Conservation (phyloP, 2,888 invertebrate species). For the Lithodes maja region DNA sequence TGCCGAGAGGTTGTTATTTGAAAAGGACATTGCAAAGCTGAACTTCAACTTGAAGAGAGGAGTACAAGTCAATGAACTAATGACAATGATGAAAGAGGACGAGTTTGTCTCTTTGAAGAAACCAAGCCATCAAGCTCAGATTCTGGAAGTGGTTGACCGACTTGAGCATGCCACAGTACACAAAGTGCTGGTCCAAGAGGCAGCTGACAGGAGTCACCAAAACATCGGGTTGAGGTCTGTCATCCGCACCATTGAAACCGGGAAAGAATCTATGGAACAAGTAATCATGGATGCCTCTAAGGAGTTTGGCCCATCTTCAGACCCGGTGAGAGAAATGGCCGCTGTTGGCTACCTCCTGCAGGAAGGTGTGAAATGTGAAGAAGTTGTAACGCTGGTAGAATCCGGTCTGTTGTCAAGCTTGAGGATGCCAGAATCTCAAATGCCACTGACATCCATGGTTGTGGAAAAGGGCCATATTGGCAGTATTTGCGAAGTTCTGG, state of each 20-base stretch:
- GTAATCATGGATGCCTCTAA: conserved; percentile 68
- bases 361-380: conserved; percentile 69
- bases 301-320: conserved; percentile 68
- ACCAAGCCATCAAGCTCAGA: conserved; percentile 55
- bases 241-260: conserved; percentile 60
- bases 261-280: conserved; percentile 65
- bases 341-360: conserved; percentile 65
- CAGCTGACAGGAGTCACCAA: conserved; percentile 47
- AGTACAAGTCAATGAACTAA: conserved; percentile 67
- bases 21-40: conserved; percentile 66
- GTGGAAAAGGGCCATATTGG: conserved; percentile 65
- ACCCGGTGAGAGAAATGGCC: conserved; percentile 68
- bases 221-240: conserved; percentile 62
- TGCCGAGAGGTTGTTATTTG: conserved; percentile 46
- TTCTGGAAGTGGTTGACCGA: conserved; percentile 64
- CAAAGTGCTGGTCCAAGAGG: conserved; percentile 68
- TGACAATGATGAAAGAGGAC: conserved; percentile 70
- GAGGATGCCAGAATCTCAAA: conserved; percentile 57
- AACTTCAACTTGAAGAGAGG: conserved; percentile 67
- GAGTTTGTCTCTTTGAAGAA: conserved; percentile 63
- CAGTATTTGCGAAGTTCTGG: conserved; percentile 67
- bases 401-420: conserved; percentile 65
- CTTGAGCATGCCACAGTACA: conserved; percentile 63
- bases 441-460: conserved; percentile 67
- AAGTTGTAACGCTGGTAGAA: conserved; percentile 63